These are phyloP conservation scores for Chaetodon auriga DNA, from an alignment of 2,113 vertebrate species.

Conservation along the genomic window DNA sequence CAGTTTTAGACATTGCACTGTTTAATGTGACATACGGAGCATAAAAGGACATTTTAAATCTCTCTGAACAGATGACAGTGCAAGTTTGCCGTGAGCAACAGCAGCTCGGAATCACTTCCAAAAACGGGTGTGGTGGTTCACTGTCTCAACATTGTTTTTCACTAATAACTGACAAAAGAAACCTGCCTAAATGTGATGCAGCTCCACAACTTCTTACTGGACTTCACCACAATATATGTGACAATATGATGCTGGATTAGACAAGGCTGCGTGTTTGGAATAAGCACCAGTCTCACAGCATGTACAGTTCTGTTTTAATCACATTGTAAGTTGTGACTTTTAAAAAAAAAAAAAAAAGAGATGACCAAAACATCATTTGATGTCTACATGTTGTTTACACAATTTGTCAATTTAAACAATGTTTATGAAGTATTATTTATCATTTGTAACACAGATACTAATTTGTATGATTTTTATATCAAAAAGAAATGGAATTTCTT, in stretches of 20 bases:
- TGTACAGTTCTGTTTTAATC: constrained; percentile 50
- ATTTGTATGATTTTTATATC: constrained; percentile 84
- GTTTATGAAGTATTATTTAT: constrained; percentile 76
- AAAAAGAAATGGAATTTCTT: constrained; percentile 53
- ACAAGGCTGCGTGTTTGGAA: constrained; percentile 37
- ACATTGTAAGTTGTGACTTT: constrained; percentile 37
- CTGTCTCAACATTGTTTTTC: constrained; percentile 26
- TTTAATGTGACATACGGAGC: constrained; percentile 34
- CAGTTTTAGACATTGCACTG: constrained; percentile 55
- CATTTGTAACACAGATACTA: constrained; percentile 78
- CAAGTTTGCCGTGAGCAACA: constrained; percentile 46
- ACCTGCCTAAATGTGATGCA: constrained; percentile 32
- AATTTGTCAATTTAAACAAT: constrained; percentile 64
- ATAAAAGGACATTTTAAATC: constrained; percentile 32
- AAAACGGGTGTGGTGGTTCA: constrained; percentile 33
- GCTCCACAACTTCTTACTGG: constrained; percentile 34
- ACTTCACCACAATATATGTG: constrained; percentile 13
- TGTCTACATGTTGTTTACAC: constrained; percentile 75
- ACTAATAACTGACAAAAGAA: constrained; percentile 53
- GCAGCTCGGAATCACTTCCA: constrained; percentile 44
- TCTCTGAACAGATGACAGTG: constrained; percentile 26
- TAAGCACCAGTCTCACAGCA: constrained; percentile 36
- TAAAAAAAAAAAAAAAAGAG: constrained; percentile 28
- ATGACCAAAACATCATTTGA: constrained; percentile 71
- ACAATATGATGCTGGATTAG: constrained; percentile 54